Percentiles rank a stretch among this genome's conserved stretches.
Evolutionary conservation across 1,140 invertebrate species (phyloP).

Genomic region (Drosophila erecta): DNA sequence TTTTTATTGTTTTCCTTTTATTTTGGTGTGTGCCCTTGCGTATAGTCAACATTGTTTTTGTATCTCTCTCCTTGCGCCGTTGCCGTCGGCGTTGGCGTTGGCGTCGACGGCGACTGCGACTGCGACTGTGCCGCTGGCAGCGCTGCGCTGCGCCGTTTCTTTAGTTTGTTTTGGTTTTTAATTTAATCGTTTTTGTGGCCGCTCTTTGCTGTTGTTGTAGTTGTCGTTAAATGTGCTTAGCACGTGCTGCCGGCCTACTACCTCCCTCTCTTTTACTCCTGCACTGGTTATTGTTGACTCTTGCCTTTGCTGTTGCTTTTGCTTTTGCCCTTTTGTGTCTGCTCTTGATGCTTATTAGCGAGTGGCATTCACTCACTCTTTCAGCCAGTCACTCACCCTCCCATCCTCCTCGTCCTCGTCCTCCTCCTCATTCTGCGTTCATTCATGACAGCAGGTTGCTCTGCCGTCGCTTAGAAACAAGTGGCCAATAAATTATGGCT

Average conservation of each 20-base stretch:
- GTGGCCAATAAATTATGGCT: constrained; percentile 81
- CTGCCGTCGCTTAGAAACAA: constrained; percentile 74
- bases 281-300: constrained; percentile 41
- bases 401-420: background rate
- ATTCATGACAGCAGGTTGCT: constrained; percentile 59
- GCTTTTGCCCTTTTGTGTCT: constrained; percentile 79
- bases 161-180: constrained; percentile 82
- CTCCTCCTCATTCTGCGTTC: constrained; percentile 18
- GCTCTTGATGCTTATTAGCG: constrained; percentile 79
- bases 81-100: background rate
- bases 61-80: constrained; percentile 51
- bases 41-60: constrained; percentile 74
- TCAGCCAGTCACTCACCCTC: constrained; percentile 25
- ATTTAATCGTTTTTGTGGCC: constrained; percentile 79
- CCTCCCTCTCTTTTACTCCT: constrained; percentile 8
- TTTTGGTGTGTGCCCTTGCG: constrained; percentile 41
- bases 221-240: constrained; percentile 82
- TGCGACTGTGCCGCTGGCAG: constrained; percentile 3
- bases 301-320: constrained; percentile 20
- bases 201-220: constrained; percentile 64
- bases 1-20: constrained; percentile 45
- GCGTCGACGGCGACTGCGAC: background rate
- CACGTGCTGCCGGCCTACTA: constrained; percentile 71
- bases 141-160: constrained; percentile 60
- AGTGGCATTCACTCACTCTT: constrained; percentile 68